Evolutionary conservation across 2,113 vertebrate species (phyloP), one percentile per base, ranked within the genome.

Genomic region (Catharus minimus): DNA sequence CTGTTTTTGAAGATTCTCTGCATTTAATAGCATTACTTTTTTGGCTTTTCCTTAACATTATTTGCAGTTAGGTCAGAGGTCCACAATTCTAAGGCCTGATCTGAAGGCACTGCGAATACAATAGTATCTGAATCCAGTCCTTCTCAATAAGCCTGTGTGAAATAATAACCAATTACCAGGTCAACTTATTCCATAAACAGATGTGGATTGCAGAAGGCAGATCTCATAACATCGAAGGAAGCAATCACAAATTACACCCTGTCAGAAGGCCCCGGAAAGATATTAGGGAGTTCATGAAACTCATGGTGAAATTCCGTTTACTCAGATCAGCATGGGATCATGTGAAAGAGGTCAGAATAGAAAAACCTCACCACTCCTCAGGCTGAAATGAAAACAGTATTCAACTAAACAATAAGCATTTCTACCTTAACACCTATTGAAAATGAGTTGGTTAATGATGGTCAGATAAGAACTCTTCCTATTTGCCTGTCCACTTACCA

Each of bases 1-100:
- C 69, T 95, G n/a, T 69, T 95, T 90, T 93, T 95, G 64, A 93
- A 73, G 60, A 93, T 95, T 82, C 55, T 24, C 32, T 78, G 30
- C 56, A 69, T 82, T 94, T 78, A 88, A 57, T 65, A 56, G 20
- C 24, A 68, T 82, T 87, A 50, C 10, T 12, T 57, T 91, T 76
- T 82, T 55, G 47, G 38, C 39, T 86, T 94, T 82, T 89, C 27
- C n/a, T 88, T 87, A 65, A 55, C 30, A 20, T 64, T 83, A 47
- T 71, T 89, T 80, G 39, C 5, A 22, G 55, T 26, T 66, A 67
- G 32, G 46, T 55, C 61, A 65, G 67, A 88, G 60, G 15, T 50
- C 39, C 56, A n/a, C 30, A 28, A 14, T 77, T 53, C 82, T 76
- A 76, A 77, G 46, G 38, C 30, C 21, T n/a, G 23, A 61, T 55